These are phyloP conservation scores for Drosophila saltans DNA, from an alignment of 1,140 invertebrate species.

Conservation along the genomic window DNA sequence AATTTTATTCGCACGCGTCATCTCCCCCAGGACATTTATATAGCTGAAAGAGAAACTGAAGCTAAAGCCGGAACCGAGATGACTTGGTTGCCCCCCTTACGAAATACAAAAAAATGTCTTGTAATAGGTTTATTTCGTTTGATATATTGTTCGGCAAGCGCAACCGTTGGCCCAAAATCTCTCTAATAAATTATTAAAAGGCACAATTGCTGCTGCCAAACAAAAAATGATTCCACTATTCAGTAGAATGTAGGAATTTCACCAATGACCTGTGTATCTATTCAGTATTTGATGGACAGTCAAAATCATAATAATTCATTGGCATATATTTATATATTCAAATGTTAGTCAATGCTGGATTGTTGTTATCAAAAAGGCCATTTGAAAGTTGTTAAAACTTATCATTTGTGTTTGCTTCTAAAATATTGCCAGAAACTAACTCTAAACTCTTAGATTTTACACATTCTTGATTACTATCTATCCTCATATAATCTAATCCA, in stretches of 20 bases:
- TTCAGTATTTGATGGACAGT: conserved; percentile 38
- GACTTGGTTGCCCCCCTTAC: not conserved
- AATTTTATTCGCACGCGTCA: conserved; percentile 55
- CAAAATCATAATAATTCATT: conserved; percentile 73
- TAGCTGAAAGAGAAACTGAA: not conserved
- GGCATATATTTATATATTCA: conserved; percentile 10
- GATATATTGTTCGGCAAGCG: conserved; percentile 60
- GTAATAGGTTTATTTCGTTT: conserved; percentile 73
- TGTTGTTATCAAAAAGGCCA: too few relatives aligned
- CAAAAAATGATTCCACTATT: conserved; percentile 35
- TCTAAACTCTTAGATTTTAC: too few relatives aligned
- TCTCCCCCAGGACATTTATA: conserved; percentile 33
- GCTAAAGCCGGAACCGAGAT: not conserved
- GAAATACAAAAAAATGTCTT: conserved; percentile 28
- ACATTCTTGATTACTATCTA: too few relatives aligned
- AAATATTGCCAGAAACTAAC: too few relatives aligned
- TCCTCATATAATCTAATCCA: too few relatives aligned
- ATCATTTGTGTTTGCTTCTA: too few relatives aligned
- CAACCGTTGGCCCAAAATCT: conserved; percentile 44
- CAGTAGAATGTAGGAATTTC: conserved; percentile 19
- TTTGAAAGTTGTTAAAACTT: too few relatives aligned
- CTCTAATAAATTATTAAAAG: conserved; percentile 69
- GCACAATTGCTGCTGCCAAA: conserved; percentile 42
- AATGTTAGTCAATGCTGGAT: too few relatives aligned
- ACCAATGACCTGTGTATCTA: not conserved